Percentiles rank a stretch among this genome's conserved stretches.
Evolutionary conservation across 2,888 invertebrate genomes (phyloP).

Genomic region (Cataglyphis altisquamis): DNA sequence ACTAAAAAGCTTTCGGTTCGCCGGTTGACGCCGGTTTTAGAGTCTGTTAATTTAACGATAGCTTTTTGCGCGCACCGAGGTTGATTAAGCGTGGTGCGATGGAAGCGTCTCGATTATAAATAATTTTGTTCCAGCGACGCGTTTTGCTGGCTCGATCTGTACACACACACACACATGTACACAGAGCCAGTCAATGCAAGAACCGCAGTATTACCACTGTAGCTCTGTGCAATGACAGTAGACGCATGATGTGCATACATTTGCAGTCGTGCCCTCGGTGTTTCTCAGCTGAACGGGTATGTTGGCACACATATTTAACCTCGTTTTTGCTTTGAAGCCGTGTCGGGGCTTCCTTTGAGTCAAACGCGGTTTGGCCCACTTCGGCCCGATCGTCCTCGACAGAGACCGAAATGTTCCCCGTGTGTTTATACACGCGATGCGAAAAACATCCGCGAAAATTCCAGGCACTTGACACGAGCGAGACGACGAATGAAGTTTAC

Average conservation of each 20-base stretch:
- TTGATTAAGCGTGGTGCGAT: slow-evolving; percentile 30
- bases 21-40: slow-evolving; percentile 35
- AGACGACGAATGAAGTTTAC: slow-evolving; percentile 31
- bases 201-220: slow-evolving; percentile 36
- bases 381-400: slow-evolving; percentile 32
- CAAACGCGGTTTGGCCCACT: slow-evolving; percentile 49
- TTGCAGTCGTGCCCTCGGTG: not conserved
- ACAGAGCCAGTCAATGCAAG: slow-evolving; percentile 13
- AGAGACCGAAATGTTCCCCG: slow-evolving; percentile 28
- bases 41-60: slow-evolving; percentile 23
- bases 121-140: slow-evolving; percentile 38
- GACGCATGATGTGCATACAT: not conserved
- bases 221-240: slow-evolving; percentile 40
- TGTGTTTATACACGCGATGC: slow-evolving; percentile 46
- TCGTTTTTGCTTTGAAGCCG: slow-evolving; percentile 57
- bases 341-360: slow-evolving; percentile 32
- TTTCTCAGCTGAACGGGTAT: slow-evolving; percentile 10
- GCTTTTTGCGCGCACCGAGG: slow-evolving; percentile 31
- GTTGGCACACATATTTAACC: slow-evolving; percentile 60
- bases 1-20: slow-evolving; percentile 11
- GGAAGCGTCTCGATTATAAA: slow-evolving; percentile 45
- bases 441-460: slow-evolving; percentile 48
- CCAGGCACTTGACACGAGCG: not conserved
- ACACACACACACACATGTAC: not conserved
- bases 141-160: slow-evolving; percentile 22